Base-by-base conservation (phyloP, 2,797 vertebrate genomes). In the Catostomus latipinnis region DNA sequence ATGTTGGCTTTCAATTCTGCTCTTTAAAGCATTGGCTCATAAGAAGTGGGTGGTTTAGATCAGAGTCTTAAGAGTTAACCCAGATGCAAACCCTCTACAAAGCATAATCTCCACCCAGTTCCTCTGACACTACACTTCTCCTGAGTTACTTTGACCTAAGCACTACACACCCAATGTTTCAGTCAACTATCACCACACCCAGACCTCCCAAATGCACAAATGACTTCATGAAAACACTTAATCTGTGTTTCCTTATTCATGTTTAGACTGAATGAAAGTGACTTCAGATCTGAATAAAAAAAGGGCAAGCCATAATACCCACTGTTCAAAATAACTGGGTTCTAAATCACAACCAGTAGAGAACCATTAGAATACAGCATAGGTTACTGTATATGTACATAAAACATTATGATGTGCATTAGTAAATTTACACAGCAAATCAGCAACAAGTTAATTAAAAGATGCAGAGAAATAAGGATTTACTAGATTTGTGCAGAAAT, bases 111-210 rank as follows among this genome's bases (percentile, higher is more conserved):
- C 68, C 79, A 9, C 69, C 70, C 69, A 62, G 63, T 73, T 72
- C 43, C 7, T 56, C 34, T 34, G 4, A 34, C 34, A 34, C 34
- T 34, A 34, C 34, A 34, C 34, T 34, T 34, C 34, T 34, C 34
- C 34, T 34, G 3, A 34, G 3, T 34, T 34, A 3, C 2, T 34
- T 34, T 34, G 34, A 34, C 34, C 34, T 34, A 34, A 34, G 34
- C 34, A 34, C 34, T 34, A 34, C 34, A 34, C 34, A 34, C 34
- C 34, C 34, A 34, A 46, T 4, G 11, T 75, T 61, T 81, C 83
- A 79, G 45, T 84, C 78, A 79, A 69, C 56, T 69, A 49, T 61
- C 18, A 58, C n/a, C 83, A 74, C 76, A 56, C 80, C 81, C 86
- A 78, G 66, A 63, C 70, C 60, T 77, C 82, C 76, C 76, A 54